Evolutionary conservation across 2,888 invertebrate species (phyloP), one percentile per base, ranked within the genome.

Genomic region (Cosmopolites sordidus): DNA sequence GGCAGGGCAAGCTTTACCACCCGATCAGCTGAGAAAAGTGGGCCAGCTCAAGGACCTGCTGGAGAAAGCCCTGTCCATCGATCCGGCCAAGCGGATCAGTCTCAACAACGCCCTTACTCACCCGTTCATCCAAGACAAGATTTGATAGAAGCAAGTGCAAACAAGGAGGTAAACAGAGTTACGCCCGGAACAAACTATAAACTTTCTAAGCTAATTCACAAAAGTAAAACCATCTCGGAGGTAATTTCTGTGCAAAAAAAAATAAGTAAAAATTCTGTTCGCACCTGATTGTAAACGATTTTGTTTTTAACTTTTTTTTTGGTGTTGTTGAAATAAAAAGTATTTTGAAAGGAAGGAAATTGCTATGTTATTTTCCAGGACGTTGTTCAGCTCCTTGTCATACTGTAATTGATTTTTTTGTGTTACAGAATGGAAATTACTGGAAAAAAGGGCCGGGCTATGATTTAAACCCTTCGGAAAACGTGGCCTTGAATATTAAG

Each of bases 41-140:
- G 80, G 83, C 6, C 97, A 98, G 70, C 78, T 98, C 29, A 91
- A 90, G 71, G 96, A 98, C 73, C 78, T 98, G 16, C 76, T 98
- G 44, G 97, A 97, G 67, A 86, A 90, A 59, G 89, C 95, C 66
- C 80, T 98, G 59, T 87, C 92, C 78, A 77, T 97, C 47, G 97
- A 98, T 76, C 89, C 96, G 0, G 83, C 87, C 29, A 97, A 96
- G 75, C 81, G 97, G 51, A 87, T 94, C 62, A 89, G 93, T n/a
- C 84, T 96, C 60, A 94, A 93, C 75, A 92, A 94, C 70, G 94
- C 95, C 33, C 79, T 98, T 47, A 85, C 89, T 16, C 97, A 98
- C 76, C 88, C 94, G 0, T 97, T 97, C 75, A 95, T 98, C 69
- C 90, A 92, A 76, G 97, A 98, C 71, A 93, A 89, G 78, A 90